A percentile compares a stretch with the other conserved stretches of the same genome.
phyloP scores from a whole-genome alignment of 2,797 vertebrate species.

The Hippoglossus hippoglossus region DNA sequence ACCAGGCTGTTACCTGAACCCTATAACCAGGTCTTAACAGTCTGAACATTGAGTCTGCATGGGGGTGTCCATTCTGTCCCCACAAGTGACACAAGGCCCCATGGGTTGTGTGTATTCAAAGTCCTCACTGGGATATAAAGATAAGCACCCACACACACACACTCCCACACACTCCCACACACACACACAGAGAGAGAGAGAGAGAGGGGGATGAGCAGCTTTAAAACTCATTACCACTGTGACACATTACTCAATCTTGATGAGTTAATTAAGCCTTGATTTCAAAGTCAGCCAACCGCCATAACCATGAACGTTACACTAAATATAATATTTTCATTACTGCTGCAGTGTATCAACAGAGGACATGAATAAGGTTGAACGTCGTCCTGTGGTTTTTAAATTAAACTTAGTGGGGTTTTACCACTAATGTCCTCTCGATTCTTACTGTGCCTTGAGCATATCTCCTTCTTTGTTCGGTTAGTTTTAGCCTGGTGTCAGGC shows the following conservation, averaged over 20 bases:
- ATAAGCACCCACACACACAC: not conserved
- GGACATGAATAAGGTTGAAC: conserved; percentile 4
- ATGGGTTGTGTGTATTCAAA: not conserved
- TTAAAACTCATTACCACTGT: conserved; percentile 23
- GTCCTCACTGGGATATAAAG: not conserved
- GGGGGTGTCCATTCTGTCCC: too few relatives aligned
- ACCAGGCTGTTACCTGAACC: too few relatives aligned
- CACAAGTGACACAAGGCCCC: too few relatives aligned
- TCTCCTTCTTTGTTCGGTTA: not conserved
- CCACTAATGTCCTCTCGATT: conserved; percentile 12
- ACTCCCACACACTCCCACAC: too few relatives aligned
- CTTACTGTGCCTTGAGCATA: not conserved
- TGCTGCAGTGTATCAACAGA: conserved; percentile 40
- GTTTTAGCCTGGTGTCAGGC: too few relatives aligned
- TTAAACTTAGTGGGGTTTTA: not conserved
- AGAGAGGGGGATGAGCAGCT: not conserved
- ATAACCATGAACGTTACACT: conserved; percentile 34
- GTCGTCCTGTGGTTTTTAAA: conserved; percentile 32
- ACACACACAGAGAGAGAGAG: too few relatives aligned
- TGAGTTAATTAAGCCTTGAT: conserved; percentile 64
- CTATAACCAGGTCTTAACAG: too few relatives aligned
- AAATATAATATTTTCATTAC: conserved; percentile 57
- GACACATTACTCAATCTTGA: conserved; percentile 40
- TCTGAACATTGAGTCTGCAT: too few relatives aligned
- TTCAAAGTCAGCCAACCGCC: conserved; percentile 41